Evolutionary conservation across 2,113 vertebrate genomes (phyloP), one percentile per base, ranked within the genome.

Genomic region (Mystacornis crossleyi): DNA sequence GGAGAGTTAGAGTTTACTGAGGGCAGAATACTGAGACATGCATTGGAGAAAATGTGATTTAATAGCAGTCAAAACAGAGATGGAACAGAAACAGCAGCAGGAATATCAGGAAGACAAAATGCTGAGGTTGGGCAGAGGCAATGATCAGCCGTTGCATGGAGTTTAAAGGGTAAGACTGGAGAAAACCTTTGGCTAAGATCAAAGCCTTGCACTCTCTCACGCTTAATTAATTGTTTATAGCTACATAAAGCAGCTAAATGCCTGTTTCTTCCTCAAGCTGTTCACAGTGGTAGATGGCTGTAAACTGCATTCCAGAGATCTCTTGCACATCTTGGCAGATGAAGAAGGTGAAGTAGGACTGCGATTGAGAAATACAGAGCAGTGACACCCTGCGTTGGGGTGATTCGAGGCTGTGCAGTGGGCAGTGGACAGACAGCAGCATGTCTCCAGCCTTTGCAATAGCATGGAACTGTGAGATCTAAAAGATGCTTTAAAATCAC

Each of bases 351-450:
- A 58, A 64, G 21, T 28, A 50, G 48, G 24, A 4, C 15, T 86
- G 54, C 18, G 9, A 40, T 12, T 73, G 55, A 70, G 40, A 60
- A 75, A 45, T 48, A 12, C 14, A n/a, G 50, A 90, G 28, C 53
- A 40, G n/a, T 60, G 67, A 26, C 25, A 12, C 9, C 9, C 53
- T n/a, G 29, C 0, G 3, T 26, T 70, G 58, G 0, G 0, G 65
- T 78, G 60, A 8, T 66, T 78, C 14, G 6, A 17, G 38, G 69
- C 15, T 91, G 10, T 81, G 26, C 57, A 53, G 14, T 26, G 42
- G 43, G 18, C 47, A 55, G 0, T 31, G 26, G 38, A 26, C 28
- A 14, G 24, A 5, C 18, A 58, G 53, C 50, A 77, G 62, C 31
- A 25, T 2, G 0, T 50, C 38, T 81, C 6, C 31, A 87, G 73